These are phyloP conservation scores for Rallus crepitans DNA, from an alignment of 2,797 vertebrate species.

Conservation along the genomic window DNA sequence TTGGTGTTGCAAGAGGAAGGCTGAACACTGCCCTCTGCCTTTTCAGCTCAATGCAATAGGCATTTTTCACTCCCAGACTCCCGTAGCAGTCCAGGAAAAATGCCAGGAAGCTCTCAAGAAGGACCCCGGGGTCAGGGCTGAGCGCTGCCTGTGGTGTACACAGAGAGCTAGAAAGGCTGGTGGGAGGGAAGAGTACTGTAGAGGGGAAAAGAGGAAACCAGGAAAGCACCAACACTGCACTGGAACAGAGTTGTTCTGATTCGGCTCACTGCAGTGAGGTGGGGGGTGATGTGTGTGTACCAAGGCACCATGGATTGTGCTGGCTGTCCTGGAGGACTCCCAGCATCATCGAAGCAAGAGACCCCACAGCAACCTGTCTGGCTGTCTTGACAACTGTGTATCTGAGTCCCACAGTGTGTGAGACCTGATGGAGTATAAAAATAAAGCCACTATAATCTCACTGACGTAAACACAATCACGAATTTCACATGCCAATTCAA, in stretches of 20 bases:
- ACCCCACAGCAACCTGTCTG: not conserved
- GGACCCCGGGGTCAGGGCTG: not conserved
- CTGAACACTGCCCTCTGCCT: constrained; percentile 45
- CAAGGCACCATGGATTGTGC: not conserved
- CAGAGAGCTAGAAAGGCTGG: not conserved
- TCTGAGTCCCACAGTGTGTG: not conserved
- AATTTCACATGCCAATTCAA: not conserved
- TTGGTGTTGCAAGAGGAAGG: not conserved
- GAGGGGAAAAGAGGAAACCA: not conserved
- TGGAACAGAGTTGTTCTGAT: not conserved
- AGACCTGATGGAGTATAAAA: not conserved
- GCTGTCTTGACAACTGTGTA: not conserved
- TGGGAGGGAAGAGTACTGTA: not conserved
- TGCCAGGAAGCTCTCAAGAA: not conserved
- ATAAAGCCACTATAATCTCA: not conserved
- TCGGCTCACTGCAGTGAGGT: not conserved
- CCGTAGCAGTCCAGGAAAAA: not conserved
- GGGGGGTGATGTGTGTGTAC: too few species aligned
- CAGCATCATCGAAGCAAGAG: not conserved
- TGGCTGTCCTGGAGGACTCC: not conserved
- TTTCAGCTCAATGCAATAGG: not conserved
- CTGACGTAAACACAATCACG: not conserved
- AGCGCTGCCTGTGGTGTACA: not conserved
- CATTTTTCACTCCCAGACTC: not conserved
- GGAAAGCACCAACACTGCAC: not conserved